phyloP scores from a whole-genome alignment of 1,140 invertebrate genomes.

The Proctacanthus coquilletti region DNA sequence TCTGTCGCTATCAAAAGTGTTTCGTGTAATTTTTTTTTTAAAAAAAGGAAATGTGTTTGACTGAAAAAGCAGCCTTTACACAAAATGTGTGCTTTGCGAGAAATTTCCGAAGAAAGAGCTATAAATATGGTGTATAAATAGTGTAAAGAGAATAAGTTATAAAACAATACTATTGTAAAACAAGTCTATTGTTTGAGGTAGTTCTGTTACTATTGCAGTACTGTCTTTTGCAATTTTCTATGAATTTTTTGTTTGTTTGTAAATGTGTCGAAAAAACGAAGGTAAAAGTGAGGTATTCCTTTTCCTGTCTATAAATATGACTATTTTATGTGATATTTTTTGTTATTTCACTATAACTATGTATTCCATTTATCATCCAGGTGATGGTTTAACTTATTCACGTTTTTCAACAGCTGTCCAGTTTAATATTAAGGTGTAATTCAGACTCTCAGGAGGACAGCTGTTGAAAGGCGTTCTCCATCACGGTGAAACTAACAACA shows the following conservation, averaged over 20 bases:
- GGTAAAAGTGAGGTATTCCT: constrained; percentile 25
- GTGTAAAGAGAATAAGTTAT: constrained; percentile 1
- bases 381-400: constrained; percentile 3
- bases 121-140: background rate
- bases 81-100: too few species aligned
- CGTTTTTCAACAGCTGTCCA: background rate
- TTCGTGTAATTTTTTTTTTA: background rate
- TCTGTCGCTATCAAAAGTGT: constrained; percentile 1
- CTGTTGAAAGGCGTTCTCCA: background rate
- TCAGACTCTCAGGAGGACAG: constrained; percentile 3
- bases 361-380: constrained; percentile 7
- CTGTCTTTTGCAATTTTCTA: constrained; percentile 7
- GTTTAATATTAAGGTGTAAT: constrained; percentile 4
- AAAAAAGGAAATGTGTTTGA: constrained; percentile 4
- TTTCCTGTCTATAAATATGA: constrained; percentile 17
- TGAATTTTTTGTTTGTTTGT: constrained; percentile 8
- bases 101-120: background rate
- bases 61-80: too few species aligned
- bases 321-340: background rate
- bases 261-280: constrained; percentile 10
- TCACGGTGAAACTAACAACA: background rate
- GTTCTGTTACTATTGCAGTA: constrained; percentile 30
- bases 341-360: constrained; percentile 1
- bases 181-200: constrained; percentile 28
- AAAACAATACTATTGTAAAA: constrained; percentile 8